Evolutionary conservation across 1,140 invertebrate genomes (phyloP).

Genomic region (Cryptotermes secundus): DNA sequence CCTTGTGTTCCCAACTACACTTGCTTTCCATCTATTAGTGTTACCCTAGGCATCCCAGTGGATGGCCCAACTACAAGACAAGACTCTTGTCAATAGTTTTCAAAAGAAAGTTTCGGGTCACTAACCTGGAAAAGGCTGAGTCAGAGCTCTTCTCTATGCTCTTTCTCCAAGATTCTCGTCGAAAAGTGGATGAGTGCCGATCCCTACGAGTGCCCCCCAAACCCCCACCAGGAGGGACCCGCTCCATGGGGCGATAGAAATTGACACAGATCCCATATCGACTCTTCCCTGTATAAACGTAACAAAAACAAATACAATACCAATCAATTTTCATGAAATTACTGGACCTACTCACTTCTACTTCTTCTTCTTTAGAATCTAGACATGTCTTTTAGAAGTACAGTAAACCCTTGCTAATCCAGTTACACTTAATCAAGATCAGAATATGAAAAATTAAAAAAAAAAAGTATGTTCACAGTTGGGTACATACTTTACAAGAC

Average conservation of each 20-base stretch:
- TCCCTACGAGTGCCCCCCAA: constrained; percentile 46
- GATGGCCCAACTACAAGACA: too few relatives aligned
- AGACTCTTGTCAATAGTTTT: too few relatives aligned
- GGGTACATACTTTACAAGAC: too few relatives aligned
- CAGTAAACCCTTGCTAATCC: too few relatives aligned
- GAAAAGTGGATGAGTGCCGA: constrained; percentile 62
- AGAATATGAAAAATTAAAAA: too few relatives aligned
- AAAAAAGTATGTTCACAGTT: too few relatives aligned
- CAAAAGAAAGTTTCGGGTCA: not conserved
- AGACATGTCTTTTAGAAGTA: too few relatives aligned
- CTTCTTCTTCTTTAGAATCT: too few relatives aligned
- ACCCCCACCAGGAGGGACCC: constrained; percentile 45
- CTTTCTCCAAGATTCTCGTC: constrained; percentile 83
- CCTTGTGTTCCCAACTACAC: too few relatives aligned
- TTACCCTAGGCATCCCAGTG: too few relatives aligned
- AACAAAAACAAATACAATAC: not conserved
- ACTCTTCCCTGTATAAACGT: constrained; percentile 64
- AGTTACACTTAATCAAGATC: too few relatives aligned
- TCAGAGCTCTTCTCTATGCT: constrained; percentile 89
- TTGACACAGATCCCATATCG: constrained; percentile 97
- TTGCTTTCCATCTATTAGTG: too few relatives aligned
- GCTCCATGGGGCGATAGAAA: constrained; percentile 91
- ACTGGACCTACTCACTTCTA: not conserved
- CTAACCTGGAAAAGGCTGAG: constrained; percentile 87
- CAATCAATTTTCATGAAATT: not conserved